A percentile compares a stretch with the other conserved stretches of the same genome.
Evolutionary conservation across 2,888 invertebrate species (phyloP).

Genomic region (Trachelus troglodyta): DNA sequence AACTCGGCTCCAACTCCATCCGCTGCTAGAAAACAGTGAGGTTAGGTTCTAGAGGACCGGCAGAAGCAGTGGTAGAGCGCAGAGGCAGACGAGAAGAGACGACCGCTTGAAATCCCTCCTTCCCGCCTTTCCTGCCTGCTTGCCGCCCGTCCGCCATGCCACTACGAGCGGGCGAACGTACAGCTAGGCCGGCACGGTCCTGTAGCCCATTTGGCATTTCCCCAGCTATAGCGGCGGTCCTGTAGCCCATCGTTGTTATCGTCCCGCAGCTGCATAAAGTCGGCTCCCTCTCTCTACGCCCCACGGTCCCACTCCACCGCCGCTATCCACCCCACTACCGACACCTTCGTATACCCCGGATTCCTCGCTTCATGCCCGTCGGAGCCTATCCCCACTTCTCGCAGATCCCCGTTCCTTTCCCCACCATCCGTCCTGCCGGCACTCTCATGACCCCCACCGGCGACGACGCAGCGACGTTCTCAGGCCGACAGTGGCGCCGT

Average conservation of each 20-base stretch:
- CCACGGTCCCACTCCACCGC: slow-evolving; percentile 27
- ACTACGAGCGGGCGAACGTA: slow-evolving; percentile 59
- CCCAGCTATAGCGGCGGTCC: slow-evolving; percentile 66
- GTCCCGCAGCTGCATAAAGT: slow-evolving; percentile 69
- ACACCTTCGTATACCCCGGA: slow-evolving; percentile 27
- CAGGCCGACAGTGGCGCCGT: slow-evolving; percentile 42
- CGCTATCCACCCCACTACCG: slow-evolving; percentile 28
- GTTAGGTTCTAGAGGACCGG: slow-evolving; percentile 26
- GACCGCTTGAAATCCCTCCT: slow-evolving; percentile 62
- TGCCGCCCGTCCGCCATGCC: slow-evolving; percentile 62
- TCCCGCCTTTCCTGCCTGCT: slow-evolving; percentile 54
- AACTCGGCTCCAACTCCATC: slow-evolving; percentile 19
- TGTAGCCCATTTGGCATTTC: slow-evolving; percentile 68
- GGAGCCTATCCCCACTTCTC: slow-evolving; percentile 27
- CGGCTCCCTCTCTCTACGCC: slow-evolving; percentile 52
- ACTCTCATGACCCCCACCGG: slow-evolving; percentile 31
- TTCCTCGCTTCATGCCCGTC: slow-evolving; percentile 25
- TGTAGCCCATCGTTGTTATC: slow-evolving; percentile 69
- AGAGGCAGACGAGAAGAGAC: slow-evolving; percentile 59
- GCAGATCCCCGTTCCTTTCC: slow-evolving; percentile 28
- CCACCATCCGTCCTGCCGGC: slow-evolving; percentile 29
- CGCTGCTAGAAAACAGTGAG: slow-evolving; percentile 15
- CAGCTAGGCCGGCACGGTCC: slow-evolving; percentile 64
- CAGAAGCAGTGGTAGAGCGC: slow-evolving; percentile 37
- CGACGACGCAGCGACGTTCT: slow-evolving; percentile 12